Percentiles rank a stretch among this genome's conserved stretches.
Conservation (phyloP, 2,113 vertebrate species). For the Talpa occidentalis region DNA sequence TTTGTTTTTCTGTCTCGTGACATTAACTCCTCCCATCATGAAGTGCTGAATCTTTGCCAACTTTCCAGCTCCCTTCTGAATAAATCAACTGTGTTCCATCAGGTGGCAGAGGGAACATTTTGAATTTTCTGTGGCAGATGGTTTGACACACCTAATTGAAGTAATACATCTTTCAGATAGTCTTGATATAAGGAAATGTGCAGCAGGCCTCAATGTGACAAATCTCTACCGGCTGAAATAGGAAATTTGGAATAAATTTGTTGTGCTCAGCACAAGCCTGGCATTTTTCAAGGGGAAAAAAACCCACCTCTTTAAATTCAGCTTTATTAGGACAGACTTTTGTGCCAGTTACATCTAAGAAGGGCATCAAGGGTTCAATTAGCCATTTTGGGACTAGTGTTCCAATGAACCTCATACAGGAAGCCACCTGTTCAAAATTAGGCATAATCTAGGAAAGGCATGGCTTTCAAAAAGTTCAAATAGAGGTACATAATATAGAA, state of each 20-base stretch:
- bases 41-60: constrained; percentile 52
- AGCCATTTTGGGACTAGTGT: constrained; percentile 12
- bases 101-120: constrained; percentile 24
- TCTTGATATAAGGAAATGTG: constrained; percentile 42
- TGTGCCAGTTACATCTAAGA: constrained; percentile 12
- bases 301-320: background rate
- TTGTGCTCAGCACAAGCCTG: background rate
- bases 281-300: background rate
- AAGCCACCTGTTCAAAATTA: constrained; percentile 45
- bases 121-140: constrained; percentile 45
- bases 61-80: constrained; percentile 42
- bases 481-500: constrained; percentile 46
- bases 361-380: constrained; percentile 23
- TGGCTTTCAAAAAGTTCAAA: constrained; percentile 29
- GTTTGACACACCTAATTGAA: constrained; percentile 65
- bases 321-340: constrained; percentile 40
- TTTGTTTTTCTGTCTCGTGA: constrained; percentile 49
- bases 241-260: constrained; percentile 43
- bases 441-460: background rate
- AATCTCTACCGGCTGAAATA: constrained; percentile 10
- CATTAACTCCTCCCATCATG: background rate
- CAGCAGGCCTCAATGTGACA: constrained; percentile 23
- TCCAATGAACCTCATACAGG: constrained; percentile 42
- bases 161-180: constrained; percentile 55
- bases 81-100: constrained; percentile 49